Conservation (phyloP, 2,113 vertebrate genomes). For the Clinocottus analis region DNA sequence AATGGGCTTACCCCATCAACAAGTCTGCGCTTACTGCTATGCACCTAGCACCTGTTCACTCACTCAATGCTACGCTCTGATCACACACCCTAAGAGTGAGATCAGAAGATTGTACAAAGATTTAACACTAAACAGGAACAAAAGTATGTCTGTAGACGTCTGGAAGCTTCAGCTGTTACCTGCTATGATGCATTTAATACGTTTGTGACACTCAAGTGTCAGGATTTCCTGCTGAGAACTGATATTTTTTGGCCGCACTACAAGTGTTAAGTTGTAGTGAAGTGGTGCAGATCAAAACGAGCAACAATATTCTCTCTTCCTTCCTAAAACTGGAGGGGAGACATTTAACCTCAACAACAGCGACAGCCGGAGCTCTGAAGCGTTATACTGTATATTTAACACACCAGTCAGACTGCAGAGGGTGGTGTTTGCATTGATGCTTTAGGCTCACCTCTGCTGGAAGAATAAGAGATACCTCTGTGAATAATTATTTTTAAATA, state of each 20-base stretch:
- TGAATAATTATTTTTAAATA: constrained; percentile 42
- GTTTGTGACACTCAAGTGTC: not conserved
- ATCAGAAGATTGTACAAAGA: not conserved
- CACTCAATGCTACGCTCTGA: constrained; percentile 81
- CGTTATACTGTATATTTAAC: not conserved
- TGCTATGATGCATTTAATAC: not conserved
- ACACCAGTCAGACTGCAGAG: constrained; percentile 3
- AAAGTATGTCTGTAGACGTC: constrained; percentile 12
- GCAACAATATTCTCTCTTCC: not conserved
- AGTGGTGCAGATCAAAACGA: not conserved
- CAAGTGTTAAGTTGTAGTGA: not conserved
- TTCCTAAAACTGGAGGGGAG: constrained; percentile 15
- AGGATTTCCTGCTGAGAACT: constrained; percentile 14
- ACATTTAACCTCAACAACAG: constrained; percentile 20
- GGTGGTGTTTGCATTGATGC: constrained; percentile 9
- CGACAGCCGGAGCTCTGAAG: constrained; percentile 1
- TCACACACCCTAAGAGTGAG: not conserved
- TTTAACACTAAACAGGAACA: constrained; percentile 38
- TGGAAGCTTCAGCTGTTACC: constrained; percentile 27
- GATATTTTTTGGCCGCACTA: constrained; percentile 1
- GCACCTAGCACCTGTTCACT: constrained; percentile 73
- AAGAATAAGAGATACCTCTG: constrained; percentile 27
- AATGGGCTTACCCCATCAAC: constrained; percentile 89
- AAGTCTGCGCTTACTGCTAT: constrained; percentile 64
- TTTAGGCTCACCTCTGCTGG: constrained; percentile 47